Evolutionary conservation across 2,888 invertebrate species (phyloP).

Genomic region (Aphidius colemani): DNA sequence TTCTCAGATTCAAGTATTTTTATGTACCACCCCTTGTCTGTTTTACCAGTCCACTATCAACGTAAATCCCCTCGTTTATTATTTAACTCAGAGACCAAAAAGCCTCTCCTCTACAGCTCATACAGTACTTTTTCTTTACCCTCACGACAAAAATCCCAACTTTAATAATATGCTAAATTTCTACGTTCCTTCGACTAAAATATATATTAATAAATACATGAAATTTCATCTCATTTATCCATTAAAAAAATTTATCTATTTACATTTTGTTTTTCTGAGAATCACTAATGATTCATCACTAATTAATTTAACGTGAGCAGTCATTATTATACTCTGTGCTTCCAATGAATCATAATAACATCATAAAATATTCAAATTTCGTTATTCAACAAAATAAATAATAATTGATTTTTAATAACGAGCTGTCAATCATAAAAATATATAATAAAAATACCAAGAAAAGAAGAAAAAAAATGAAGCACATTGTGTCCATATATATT

Average conservation of each 20-base stretch:
- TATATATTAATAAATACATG: too few relatives aligned
- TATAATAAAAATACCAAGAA: too few relatives aligned
- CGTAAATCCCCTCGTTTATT: conserved; percentile 60
- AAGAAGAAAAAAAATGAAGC: too few relatives aligned
- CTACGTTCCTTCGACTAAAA: neutral
- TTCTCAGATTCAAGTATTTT: conserved; percentile 62
- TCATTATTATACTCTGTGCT: too few relatives aligned
- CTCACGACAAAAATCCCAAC: conserved; percentile 3
- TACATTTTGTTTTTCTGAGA: conserved; percentile 24
- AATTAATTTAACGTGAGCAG: too few relatives aligned
- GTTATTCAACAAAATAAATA: too few relatives aligned
- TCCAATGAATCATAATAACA: too few relatives aligned
- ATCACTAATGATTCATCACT: neutral
- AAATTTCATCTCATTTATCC: neutral
- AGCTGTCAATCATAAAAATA: too few relatives aligned
- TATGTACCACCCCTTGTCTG: conserved; percentile 48
- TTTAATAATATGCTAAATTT: neutral
- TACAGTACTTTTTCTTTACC: conserved; percentile 24
- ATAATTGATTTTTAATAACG: too few relatives aligned
- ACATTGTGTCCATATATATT: too few relatives aligned
- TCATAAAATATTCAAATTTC: too few relatives aligned
- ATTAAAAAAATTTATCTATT: conserved; percentile 12
- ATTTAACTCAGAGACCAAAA: conserved; percentile 52
- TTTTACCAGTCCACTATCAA: conserved; percentile 41
- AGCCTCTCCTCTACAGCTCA: conserved; percentile 28